Conservation (phyloP, 2,113 vertebrate species). For the Hippocampus barbouri region DNA sequence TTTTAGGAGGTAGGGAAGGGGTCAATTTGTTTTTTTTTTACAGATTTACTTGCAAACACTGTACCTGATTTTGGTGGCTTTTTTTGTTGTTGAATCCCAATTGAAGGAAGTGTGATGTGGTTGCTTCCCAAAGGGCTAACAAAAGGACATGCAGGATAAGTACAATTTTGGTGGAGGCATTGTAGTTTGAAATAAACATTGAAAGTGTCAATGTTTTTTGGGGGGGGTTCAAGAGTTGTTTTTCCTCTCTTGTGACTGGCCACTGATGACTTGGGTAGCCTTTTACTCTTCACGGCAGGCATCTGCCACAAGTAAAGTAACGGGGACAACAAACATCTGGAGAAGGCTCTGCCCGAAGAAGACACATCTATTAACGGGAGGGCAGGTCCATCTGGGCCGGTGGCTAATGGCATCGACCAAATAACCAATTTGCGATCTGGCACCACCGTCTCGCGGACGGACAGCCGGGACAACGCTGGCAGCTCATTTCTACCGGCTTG, state of each 20-base stretch:
- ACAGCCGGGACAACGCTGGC: slow-evolving; percentile 8
- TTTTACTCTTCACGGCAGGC: slow-evolving; percentile 56
- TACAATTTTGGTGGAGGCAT: too few species aligned
- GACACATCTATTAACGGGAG: slow-evolving; percentile 51
- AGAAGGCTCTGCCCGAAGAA: slow-evolving; percentile 43
- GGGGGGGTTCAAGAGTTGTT: slow-evolving; percentile 25
- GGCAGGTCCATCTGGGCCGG: slow-evolving; percentile 42
- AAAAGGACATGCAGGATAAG: too few species aligned
- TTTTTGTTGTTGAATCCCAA: too few species aligned
- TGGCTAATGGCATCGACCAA: slow-evolving; percentile 33
- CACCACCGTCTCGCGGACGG: slow-evolving; percentile 24
- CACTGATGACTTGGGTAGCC: slow-evolving; percentile 37
- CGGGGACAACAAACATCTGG: slow-evolving; percentile 64
- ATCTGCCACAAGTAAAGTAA: slow-evolving; percentile 54
- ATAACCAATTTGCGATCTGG: slow-evolving; percentile 49
- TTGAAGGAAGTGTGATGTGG: too few species aligned
- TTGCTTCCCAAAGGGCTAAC: too few species aligned
- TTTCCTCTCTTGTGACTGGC: slow-evolving; percentile 31
- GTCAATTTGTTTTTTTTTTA: too few species aligned
- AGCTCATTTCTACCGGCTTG: slow-evolving; percentile 17
- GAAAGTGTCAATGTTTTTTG: neutral
- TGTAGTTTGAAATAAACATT: too few species aligned
- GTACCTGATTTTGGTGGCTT: too few species aligned
- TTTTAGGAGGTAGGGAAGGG: too few species aligned
- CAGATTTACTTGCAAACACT: too few species aligned